Evolutionary conservation across 2,888 invertebrate genomes (phyloP), one percentile per base, ranked within the genome.

Genomic region (Pherbina coryleti): DNA sequence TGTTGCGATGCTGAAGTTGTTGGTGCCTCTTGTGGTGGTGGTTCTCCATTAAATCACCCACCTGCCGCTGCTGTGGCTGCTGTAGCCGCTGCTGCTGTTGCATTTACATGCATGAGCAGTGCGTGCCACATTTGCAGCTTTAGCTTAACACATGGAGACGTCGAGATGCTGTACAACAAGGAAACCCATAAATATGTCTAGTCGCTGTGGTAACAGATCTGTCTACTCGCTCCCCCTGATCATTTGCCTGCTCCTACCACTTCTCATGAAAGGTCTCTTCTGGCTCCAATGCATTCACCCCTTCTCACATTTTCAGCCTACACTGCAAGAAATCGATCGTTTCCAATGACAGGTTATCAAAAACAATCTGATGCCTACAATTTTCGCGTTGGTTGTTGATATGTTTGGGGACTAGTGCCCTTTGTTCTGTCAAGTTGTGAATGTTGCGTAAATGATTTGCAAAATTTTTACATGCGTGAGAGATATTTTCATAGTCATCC

Each of bases 321-420:
- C 82, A 83, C 81, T 83, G 81, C 82, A 83, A 82, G 82, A 84
- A 84, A 84, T 84, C 83, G 85, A 84, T 85, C 84, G 84, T 81
- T 83, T 84, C 84, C 84, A 83, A 85, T 85, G 83, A 85, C 85
- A 83, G 80, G 83, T 85, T 83, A 85, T 85, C 83, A 85, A 84
- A 84, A 82, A 82, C 83, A 84, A 85, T 85, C 85, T 82, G 78
- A 79, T 84, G 82, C 83, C 85, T 83, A 85, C 83, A 84, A 83
- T 84, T 84, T 84, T 78, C 69, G 70, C 71, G 69, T 55, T 72
- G 71, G 64, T 25, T 53, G 76, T 34, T 53, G 22, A 67, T 19
- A 28, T 25, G 55, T 22, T 60, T 22, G 25, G 22, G 57, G 9
- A 14, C 34, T 64, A 14, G 28, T 64, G 64, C 34, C 72, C 11